Evolutionary conservation across 2,797 vertebrate species (phyloP).

Genomic region (Cygnus olor): DNA sequence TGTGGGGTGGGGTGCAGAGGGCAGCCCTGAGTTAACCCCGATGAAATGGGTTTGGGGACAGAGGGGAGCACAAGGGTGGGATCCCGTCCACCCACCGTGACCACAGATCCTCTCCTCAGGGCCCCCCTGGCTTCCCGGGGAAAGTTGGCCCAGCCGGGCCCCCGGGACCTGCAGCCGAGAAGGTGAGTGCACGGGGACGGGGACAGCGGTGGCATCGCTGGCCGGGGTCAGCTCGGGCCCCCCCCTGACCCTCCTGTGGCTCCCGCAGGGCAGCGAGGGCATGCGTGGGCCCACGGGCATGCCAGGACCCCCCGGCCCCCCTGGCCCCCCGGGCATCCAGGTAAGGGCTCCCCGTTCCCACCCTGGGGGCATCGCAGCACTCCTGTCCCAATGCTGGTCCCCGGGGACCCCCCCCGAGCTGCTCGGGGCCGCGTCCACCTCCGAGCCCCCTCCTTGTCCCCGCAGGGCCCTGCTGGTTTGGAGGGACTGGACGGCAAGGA

Average conservation of each 20-base stretch:
- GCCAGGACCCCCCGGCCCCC: conserved; percentile 84
- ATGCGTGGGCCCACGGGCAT: conserved; percentile 85
- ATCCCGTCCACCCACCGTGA: neutral
- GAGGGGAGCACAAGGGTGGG: rapidly evolving
- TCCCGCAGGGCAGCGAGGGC: conserved; percentile 86
- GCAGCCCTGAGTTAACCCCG: neutral
- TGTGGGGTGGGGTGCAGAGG: rapidly evolving
- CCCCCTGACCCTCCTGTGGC: neutral
- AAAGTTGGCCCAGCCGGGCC: conserved; percentile 87
- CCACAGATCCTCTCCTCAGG: conserved; percentile 75
- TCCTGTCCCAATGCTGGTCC: neutral
- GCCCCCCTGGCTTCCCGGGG: conserved; percentile 87
- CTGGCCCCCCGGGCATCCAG: conserved; percentile 89
- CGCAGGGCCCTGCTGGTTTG: conserved; percentile 89
- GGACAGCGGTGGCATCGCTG: neutral
- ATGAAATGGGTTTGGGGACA: neutral
- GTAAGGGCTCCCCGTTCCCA: conserved; percentile 66
- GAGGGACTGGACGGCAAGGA: conserved; percentile 94
- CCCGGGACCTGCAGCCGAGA: conserved; percentile 88
- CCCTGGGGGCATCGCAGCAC: neutral
- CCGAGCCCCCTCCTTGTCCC: neutral
- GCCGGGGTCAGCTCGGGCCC: neutral
- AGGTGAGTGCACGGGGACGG: conserved; percentile 71
- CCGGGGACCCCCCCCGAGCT: rapidly evolving
- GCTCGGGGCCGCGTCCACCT: neutral